phyloP scores from a whole-genome alignment of 2,888 invertebrate species.

The Muscina levida region DNA sequence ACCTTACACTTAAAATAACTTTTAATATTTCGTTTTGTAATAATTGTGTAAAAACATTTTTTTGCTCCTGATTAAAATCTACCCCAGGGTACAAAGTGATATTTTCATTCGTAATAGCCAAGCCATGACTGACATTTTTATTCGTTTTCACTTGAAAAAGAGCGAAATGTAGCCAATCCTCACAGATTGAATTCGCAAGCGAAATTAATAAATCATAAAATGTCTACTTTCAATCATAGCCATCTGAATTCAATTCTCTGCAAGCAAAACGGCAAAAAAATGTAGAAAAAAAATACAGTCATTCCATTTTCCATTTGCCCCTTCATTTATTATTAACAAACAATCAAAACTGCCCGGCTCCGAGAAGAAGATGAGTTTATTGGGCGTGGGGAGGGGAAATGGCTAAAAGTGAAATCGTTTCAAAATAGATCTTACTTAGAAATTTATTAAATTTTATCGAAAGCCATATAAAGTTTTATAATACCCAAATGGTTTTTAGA shows the following conservation, averaged over 20 bases:
- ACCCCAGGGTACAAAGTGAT: not conserved
- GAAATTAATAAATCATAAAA: slow-evolving; percentile 45
- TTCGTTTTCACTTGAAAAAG: no score
- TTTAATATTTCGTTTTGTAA: slow-evolving; percentile 29
- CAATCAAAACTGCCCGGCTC: not conserved
- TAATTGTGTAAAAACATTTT: slow-evolving; percentile 33
- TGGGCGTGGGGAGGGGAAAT: not conserved
- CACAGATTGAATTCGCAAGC: slow-evolving; percentile 19
- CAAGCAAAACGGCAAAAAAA: slow-evolving; percentile 4
- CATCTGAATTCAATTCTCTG: slow-evolving; percentile 19
- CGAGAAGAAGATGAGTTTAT: no score
- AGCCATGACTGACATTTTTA: no score
- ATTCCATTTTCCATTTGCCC: slow-evolving; percentile 13
- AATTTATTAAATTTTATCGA: slow-evolving; percentile 59
- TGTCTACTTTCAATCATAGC: slow-evolving; percentile 46
- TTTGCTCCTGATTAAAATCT: slow-evolving; percentile 36
- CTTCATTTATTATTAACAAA: slow-evolving; percentile 48
- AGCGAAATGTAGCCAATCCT: no score
- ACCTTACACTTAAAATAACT: no score
- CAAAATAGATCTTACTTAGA: slow-evolving; percentile 43
- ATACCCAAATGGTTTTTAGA: slow-evolving; percentile 37
- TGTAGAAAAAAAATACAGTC: not conserved
- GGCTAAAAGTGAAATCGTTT: slow-evolving; percentile 13
- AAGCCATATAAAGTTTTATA: slow-evolving; percentile 55
- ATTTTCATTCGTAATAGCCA: no score